Evolutionary conservation across 2,113 vertebrate genomes (phyloP).

Genomic region (Malurus alboscapulatus): DNA sequence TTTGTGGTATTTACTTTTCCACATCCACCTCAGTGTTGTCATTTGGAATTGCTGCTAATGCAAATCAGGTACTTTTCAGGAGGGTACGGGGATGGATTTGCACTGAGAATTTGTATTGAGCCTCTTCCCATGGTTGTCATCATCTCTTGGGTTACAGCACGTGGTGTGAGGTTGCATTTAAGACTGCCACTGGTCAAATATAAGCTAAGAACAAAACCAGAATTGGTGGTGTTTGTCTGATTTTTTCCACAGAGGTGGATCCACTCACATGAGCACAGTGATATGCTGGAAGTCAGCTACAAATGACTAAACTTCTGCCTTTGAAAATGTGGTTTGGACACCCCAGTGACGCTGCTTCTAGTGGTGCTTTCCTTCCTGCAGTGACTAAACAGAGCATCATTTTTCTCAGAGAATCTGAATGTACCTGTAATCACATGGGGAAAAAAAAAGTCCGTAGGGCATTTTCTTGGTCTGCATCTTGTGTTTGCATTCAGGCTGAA

Average conservation of each 20-base stretch:
- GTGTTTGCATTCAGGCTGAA: slow-evolving; percentile 57
- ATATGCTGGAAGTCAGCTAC: slow-evolving; percentile 16
- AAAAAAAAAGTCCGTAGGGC: not conserved
- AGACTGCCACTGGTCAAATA: not conserved
- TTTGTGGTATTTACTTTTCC: not conserved
- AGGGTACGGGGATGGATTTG: not conserved
- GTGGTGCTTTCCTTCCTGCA: slow-evolving; percentile 45
- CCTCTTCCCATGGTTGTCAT: not conserved
- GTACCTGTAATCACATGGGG: slow-evolving; percentile 15
- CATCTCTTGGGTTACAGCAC: not conserved
- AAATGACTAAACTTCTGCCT: slow-evolving; percentile 32
- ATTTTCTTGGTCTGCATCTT: slow-evolving; percentile 37
- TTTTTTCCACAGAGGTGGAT: slow-evolving; percentile 34
- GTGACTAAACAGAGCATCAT: slow-evolving; percentile 22
- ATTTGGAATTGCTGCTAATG: not conserved
- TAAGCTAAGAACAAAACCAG: not conserved
- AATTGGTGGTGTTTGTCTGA: not conserved
- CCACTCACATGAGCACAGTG: not conserved
- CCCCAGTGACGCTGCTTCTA: slow-evolving; percentile 15
- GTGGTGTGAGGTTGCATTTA: not conserved
- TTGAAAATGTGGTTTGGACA: slow-evolving; percentile 42
- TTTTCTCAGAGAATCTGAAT: slow-evolving; percentile 53
- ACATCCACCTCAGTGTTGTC: not conserved
- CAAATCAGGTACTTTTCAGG: not conserved
- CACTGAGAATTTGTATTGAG: not conserved